Evolutionary conservation across 2,888 invertebrate genomes (phyloP), one percentile per base, ranked within the genome.

Genomic region (Agriotes lineatus): DNA sequence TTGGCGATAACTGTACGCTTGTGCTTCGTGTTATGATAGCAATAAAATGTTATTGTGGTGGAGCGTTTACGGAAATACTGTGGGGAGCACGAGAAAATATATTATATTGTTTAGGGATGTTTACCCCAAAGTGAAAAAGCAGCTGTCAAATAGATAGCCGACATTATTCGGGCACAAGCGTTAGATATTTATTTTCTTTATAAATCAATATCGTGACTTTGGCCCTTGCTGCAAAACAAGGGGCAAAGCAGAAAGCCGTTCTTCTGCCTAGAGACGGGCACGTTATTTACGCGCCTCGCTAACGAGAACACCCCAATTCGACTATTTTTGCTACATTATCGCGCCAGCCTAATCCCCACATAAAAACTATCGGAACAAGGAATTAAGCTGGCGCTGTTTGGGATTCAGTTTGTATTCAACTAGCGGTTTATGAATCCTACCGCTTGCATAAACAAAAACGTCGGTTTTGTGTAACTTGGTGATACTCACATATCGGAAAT

Each of bases 121-220:
- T 69, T 70, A 71, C 70, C 71, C 67, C 69, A 67, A 73, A 70
- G 71, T 72, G 72, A 72, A 72, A 73, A 74, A 75, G 70, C 75
- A 75, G 72, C 75, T 75, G 75, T 71, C 71, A 73, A 72, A 75
- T 67, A 75, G 73, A 72, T 73, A 71, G 71, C 72, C 62, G 42
- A 66, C 69, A 64, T 73, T 74, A 73, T 74, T 74, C 72, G 70
- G 71, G 66, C 72, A 72, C 74, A 73, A 74, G 71, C 70, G 74
- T 69, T 69, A 59, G 67, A 72, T 73, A 74, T 73, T 74, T 74
- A 73, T 73, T 73, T 73, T 74, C 70, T 73, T 72, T 71, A 62
- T 61, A 65, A 66, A 69, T 69, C 69, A 65, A 69, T 69, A 69
- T 45, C 48, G 35, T 35, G 60, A 64, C 54, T 69, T 59, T 37